These are phyloP conservation scores for Dolichopus griseipennis DNA, from an alignment of 2,888 invertebrate genomes.

Conservation along the genomic window DNA sequence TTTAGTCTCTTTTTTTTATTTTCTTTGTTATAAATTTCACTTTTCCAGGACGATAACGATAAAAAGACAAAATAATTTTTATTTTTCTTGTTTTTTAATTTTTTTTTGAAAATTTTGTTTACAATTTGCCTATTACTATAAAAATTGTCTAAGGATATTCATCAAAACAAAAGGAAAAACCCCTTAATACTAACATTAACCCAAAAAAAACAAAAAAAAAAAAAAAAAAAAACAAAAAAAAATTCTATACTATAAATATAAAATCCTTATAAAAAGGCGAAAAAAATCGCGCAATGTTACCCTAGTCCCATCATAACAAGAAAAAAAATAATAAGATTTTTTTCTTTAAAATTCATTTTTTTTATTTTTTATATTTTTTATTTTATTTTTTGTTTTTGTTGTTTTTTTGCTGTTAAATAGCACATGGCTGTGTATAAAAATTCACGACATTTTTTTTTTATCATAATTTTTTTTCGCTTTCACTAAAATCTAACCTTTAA, in stretches of 20 bases:
- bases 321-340: not conserved
- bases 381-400: not conserved
- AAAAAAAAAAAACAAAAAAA: not conserved
- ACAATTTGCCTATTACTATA: not conserved
- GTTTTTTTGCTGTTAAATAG: not conserved
- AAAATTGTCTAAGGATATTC: constrained; percentile 6
- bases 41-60: not conserved
- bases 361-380: not conserved
- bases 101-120: not conserved
- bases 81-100: not conserved
- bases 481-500: constrained; percentile 2
- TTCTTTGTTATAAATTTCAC: not conserved
- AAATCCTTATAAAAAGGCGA: not conserved
- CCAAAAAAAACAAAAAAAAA: not conserved
- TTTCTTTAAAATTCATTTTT: not conserved
- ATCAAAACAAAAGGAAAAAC: not conserved
- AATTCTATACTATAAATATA: too few relatives aligned
- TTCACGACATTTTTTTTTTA: not conserved
- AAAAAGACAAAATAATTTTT: not conserved
- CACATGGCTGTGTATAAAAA: not conserved
- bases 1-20: too few relatives aligned
- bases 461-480: not conserved
- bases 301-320: not conserved
- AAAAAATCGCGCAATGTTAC: not conserved
- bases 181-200: not conserved